Evolutionary conservation across 1,140 invertebrate species (phyloP).

Genomic region (Aphidius gifuensis): DNA sequence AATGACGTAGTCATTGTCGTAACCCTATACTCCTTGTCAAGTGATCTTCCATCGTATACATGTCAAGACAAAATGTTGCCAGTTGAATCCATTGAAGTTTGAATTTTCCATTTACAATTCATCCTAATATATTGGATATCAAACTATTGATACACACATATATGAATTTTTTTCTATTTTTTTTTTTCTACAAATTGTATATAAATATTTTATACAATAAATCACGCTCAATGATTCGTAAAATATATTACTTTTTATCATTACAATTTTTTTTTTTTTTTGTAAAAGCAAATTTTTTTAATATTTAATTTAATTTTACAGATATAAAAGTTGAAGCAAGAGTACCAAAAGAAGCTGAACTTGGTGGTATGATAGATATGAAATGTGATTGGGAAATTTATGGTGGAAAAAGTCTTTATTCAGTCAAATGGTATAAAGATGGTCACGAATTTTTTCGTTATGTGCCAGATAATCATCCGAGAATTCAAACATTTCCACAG

Average conservation of each 20-base stretch:
- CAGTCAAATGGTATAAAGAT: slow-evolving; percentile 80
- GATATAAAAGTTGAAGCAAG: slow-evolving; percentile 36
- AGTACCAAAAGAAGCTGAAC: slow-evolving; percentile 37
- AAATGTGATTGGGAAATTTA: slow-evolving; percentile 45
- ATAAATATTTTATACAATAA: no score
- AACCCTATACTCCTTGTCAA: background rate
- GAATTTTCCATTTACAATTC: background rate
- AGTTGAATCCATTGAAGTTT: slow-evolving; percentile 5
- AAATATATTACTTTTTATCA: no score
- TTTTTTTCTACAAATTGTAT: no score
- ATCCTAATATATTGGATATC: no score
- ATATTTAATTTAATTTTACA: slow-evolving; percentile 6
- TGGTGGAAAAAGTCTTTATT: slow-evolving; percentile 67
- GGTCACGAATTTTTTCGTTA: slow-evolving; percentile 71
- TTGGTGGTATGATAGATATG: slow-evolving; percentile 31
- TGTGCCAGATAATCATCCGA: slow-evolving; percentile 62
- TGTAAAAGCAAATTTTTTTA: background rate
- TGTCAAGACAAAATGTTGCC: slow-evolving; percentile 12
- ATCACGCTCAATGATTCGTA: no score
- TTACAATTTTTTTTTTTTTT: no score
- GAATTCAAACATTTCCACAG: slow-evolving; percentile 59
- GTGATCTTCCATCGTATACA: slow-evolving; percentile 3
- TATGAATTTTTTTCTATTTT: no score
- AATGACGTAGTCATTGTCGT: background rate
- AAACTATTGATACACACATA: no score